Evolutionary conservation across 1,140 invertebrate species (phyloP).

Genomic region (Drosophila kikkawai): DNA sequence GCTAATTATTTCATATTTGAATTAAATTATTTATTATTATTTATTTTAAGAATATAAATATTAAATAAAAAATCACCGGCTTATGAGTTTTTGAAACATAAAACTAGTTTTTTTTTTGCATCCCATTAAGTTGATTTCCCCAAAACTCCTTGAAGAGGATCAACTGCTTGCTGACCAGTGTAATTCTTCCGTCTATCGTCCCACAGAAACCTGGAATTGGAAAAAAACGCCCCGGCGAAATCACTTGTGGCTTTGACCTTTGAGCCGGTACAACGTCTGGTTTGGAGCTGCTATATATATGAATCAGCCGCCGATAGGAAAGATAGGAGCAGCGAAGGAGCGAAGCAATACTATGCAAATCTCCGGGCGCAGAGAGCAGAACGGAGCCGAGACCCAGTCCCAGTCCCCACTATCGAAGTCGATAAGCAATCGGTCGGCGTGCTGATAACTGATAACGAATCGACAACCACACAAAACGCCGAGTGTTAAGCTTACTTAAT

Average conservation of each 20-base stretch:
- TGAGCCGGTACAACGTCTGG: constrained; percentile 50
- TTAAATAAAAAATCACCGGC: too few relatives aligned
- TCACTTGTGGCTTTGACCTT: constrained; percentile 41
- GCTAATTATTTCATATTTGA: too few relatives aligned
- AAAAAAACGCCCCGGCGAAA: constrained; percentile 20
- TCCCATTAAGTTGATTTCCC: too few relatives aligned
- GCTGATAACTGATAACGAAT: constrained; percentile 28
- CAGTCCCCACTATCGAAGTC: constrained; percentile 24
- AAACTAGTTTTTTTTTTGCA: too few relatives aligned
- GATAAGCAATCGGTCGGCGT: constrained; percentile 33
- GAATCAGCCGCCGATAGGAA: constrained; percentile 27
- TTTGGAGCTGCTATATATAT: constrained; percentile 8
- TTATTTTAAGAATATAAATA: too few relatives aligned
- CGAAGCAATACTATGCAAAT: constrained; percentile 30
- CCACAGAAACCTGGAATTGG: constrained; percentile 15
- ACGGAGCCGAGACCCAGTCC: neutral
- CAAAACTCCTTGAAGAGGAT: neutral
- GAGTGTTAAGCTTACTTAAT: constrained; percentile 25
- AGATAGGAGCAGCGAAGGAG: neutral
- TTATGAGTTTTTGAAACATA: too few relatives aligned
- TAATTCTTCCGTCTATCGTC: constrained; percentile 14
- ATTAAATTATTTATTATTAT: too few relatives aligned
- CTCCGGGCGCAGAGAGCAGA: constrained; percentile 7
- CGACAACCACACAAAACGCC: constrained; percentile 11
- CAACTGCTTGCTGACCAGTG: constrained; percentile 14